Conservation (phyloP, 2,888 invertebrate species). For the Aromia moschata region DNA sequence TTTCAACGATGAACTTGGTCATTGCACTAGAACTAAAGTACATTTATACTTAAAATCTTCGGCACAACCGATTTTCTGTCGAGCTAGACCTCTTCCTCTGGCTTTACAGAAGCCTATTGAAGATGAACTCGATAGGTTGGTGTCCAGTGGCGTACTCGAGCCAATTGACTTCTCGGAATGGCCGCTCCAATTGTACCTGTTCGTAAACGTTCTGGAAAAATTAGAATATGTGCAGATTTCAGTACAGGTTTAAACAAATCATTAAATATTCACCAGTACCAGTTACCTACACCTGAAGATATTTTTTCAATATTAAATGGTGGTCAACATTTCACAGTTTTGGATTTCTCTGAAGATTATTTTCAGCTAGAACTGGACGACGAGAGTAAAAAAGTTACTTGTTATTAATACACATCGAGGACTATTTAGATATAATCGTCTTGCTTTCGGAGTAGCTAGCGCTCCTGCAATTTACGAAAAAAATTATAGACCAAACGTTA, state of each 20-base stretch:
- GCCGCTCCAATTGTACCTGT: background rate
- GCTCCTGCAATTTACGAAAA: background rate
- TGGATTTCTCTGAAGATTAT: background rate
- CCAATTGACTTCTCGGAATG: background rate
- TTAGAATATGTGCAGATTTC: background rate
- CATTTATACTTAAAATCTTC: no score
- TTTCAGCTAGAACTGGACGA: background rate
- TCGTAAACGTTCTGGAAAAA: background rate
- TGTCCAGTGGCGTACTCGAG: background rate
- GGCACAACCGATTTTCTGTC: no score
- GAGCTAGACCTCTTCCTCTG: background rate
- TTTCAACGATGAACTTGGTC: no score
- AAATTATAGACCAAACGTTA: background rate
- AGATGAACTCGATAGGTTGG: background rate
- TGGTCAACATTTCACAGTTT: background rate
- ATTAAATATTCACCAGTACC: no score
- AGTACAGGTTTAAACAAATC: no score
- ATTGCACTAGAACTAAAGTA: no score
- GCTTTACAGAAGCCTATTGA: background rate
- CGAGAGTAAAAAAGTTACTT: background rate
- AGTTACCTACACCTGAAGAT: no score
- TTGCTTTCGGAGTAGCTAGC: background rate
- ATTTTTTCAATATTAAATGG: no score
- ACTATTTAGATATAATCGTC: background rate
- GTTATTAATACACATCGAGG: background rate